Evolutionary conservation across 2,797 vertebrate genomes (phyloP).

Genomic region (Enteromius treurensis): DNA sequence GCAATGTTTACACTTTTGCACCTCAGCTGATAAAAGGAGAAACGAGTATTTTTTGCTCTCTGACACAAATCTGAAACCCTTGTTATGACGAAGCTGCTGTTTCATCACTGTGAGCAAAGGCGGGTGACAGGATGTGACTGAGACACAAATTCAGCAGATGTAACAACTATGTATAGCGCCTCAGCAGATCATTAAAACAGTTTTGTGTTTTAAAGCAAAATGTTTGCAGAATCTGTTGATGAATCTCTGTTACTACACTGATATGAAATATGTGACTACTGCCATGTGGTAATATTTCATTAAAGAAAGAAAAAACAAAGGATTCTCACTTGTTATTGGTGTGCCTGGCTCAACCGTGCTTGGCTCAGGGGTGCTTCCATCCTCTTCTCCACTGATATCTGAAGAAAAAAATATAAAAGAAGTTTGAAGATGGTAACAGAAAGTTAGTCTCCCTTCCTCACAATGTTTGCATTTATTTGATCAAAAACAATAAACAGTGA

Average conservation of each 20-base stretch:
- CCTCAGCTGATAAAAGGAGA: constrained; percentile 66
- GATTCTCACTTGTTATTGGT: constrained; percentile 73
- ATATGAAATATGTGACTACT: neutral
- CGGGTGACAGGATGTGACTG: constrained; percentile 65
- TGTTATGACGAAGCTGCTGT: constrained; percentile 69
- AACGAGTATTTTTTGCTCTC: constrained; percentile 68
- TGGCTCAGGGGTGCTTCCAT: constrained; percentile 77
- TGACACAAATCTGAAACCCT: constrained; percentile 62
- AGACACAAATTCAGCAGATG: constrained; percentile 63
- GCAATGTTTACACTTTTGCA: constrained; percentile 65
- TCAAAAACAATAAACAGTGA: neutral
- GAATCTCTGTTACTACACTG: neutral
- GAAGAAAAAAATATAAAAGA: constrained; percentile 1
- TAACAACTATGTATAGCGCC: constrained; percentile 20
- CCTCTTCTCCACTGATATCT: constrained; percentile 81
- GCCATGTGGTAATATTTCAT: constrained; percentile 41
- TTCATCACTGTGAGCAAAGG: constrained; percentile 48
- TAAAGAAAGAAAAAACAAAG: neutral
- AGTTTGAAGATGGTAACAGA: neutral
- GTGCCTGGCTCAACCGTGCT: constrained; percentile 20
- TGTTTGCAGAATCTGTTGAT: constrained; percentile 1
- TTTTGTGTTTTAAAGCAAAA: neutral
- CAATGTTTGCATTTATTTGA: neutral
- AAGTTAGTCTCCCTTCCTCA: neutral
- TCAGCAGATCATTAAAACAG: neutral